Evolutionary conservation across 2,888 invertebrate genomes (phyloP).

Genomic region (Heliconius charithonia): DNA sequence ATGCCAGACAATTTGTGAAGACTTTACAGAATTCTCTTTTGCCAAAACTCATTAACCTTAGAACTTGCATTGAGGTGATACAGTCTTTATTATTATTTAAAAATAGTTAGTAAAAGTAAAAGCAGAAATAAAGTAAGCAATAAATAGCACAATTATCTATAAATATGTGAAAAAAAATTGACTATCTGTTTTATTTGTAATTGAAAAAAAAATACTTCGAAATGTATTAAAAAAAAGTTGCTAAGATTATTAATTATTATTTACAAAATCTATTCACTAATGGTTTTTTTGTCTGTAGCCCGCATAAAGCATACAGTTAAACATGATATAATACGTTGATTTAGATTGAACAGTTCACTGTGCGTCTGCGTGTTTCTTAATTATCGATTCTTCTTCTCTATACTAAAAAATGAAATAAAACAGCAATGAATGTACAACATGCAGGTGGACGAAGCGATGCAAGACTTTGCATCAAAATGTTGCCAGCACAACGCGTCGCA

Average conservation of each 20-base stretch:
- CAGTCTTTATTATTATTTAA: not conserved
- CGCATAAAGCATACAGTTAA: too few species aligned
- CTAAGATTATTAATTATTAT: too few species aligned
- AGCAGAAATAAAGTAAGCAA: not conserved
- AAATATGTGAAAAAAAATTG: too few species aligned
- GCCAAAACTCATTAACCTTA: constrained; percentile 88
- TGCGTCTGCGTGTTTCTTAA: too few species aligned
- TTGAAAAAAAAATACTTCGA: too few species aligned
- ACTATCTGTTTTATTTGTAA: too few species aligned
- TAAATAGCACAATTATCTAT: not conserved
- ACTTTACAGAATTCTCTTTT: constrained; percentile 89
- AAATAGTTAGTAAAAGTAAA: not conserved
- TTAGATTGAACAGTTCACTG: too few species aligned
- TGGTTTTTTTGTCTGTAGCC: too few species aligned
- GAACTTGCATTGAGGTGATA: constrained; percentile 91
- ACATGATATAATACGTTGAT: too few species aligned
- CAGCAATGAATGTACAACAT: not conserved
- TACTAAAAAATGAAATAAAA: not conserved
- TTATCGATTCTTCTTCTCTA: too few species aligned
- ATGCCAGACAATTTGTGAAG: constrained; percentile 92
- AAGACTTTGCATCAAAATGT: constrained; percentile 95
- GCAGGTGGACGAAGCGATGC: constrained; percentile 93
- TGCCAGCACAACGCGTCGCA: constrained; percentile 90
- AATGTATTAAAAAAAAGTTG: too few species aligned
- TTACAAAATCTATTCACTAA: too few species aligned